Evolutionary conservation across 2,888 invertebrate genomes (phyloP).

Genomic region (Zygothrica quintamaculata): DNA sequence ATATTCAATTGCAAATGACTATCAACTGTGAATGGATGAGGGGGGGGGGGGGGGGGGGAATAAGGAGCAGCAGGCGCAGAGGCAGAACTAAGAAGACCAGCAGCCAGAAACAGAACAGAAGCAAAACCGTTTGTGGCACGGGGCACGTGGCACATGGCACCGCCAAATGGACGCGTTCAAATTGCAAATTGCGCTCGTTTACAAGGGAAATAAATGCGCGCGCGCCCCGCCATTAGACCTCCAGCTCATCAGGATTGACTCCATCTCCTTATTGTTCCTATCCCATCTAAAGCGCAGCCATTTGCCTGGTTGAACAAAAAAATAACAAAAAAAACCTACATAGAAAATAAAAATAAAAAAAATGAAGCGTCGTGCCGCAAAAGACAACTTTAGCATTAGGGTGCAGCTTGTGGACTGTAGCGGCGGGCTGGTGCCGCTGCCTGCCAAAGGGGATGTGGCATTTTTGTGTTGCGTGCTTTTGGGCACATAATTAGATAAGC

Average conservation of each 20-base stretch:
- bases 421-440: background rate
- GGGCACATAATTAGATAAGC: conserved; percentile 76
- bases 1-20: conserved; percentile 68
- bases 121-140: too few relatives aligned
- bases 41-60: background rate
- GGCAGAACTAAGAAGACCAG: too few relatives aligned
- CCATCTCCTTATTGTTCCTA: background rate
- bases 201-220: conserved; percentile 76
- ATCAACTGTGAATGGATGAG: conserved; percentile 5
- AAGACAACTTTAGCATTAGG: conserved; percentile 52
- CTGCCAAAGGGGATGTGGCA: conserved; percentile 23
- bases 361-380: conserved; percentile 72
- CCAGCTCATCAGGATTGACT: background rate
- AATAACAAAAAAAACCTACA: too few relatives aligned
- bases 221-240: conserved; percentile 56
- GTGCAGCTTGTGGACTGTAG: background rate
- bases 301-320: conserved; percentile 51
- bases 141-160: conserved; percentile 24
- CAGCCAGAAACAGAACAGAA: conserved; percentile 1
- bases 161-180: conserved; percentile 72
- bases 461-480: conserved; percentile 67
- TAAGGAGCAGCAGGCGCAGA: background rate
- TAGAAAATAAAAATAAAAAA: too few relatives aligned
- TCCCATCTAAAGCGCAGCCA: background rate
- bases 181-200: conserved; percentile 80